Conservation (phyloP, 2,113 vertebrate species). For the Alectura lathami region DNA sequence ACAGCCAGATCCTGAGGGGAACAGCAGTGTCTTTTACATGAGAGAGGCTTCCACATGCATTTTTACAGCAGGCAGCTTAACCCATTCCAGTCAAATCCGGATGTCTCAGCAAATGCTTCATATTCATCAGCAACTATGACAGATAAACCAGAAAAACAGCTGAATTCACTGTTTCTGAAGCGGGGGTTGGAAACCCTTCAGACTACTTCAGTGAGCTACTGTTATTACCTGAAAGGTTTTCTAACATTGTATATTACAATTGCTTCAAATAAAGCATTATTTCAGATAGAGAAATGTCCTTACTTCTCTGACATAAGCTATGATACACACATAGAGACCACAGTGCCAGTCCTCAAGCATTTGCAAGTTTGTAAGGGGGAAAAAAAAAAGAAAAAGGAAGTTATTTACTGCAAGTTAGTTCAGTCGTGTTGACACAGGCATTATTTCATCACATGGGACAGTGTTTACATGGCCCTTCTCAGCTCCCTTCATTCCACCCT, state of each 20-base stretch:
- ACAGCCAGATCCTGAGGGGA: neutral
- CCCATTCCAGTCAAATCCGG: neutral
- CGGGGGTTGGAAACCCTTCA: neutral
- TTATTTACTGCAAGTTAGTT: neutral
- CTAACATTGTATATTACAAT: neutral
- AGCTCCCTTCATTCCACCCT: neutral
- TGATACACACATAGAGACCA: neutral
- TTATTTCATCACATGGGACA: neutral
- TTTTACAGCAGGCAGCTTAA: neutral
- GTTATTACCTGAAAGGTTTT: neutral
- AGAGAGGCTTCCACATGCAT: neutral
- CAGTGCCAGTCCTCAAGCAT: neutral
- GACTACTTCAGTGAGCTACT: neutral
- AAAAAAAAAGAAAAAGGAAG: neutral
- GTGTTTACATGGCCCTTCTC: neutral
- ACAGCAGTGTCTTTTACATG: neutral
- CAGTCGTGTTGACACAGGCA: neutral
- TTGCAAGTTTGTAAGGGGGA: neutral
- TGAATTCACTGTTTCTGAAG: neutral
- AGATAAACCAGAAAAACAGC: neutral
- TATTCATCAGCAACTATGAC: neutral
- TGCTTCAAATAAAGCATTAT: neutral
- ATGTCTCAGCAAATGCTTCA: neutral
- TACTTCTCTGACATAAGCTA: neutral
- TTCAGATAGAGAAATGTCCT: neutral